Percentiles rank a stretch among this genome's conserved stretches.
Evolutionary conservation across 2,888 invertebrate genomes (phyloP).

Genomic region (Sarcophaga caerulescens): DNA sequence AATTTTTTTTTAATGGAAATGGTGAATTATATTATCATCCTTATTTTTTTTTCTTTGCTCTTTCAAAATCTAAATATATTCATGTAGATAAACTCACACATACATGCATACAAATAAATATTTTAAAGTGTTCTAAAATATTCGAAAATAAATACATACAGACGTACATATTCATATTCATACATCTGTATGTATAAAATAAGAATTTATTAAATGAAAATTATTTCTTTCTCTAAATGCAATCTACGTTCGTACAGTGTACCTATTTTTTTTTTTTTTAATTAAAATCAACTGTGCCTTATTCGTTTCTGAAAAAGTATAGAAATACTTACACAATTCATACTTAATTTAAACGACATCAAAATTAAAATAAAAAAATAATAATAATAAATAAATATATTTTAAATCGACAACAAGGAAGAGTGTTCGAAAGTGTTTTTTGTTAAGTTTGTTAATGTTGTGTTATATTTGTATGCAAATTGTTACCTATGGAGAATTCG

Average conservation of each 20-base stretch:
- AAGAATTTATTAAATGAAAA: constrained; percentile 40
- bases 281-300: constrained; percentile 50
- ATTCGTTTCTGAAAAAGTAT: constrained; percentile 41
- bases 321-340: constrained; percentile 21
- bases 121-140: constrained; percentile 51
- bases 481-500: constrained; percentile 64
- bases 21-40: constrained; percentile 44
- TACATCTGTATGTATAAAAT: background rate
- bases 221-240: constrained; percentile 43
- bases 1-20: constrained; percentile 22
- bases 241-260: constrained; percentile 10
- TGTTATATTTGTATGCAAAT: constrained; percentile 62
- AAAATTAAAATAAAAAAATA: constrained; percentile 21
- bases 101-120: constrained; percentile 15
- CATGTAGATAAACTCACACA: background rate
- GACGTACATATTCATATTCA: background rate
- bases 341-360: constrained; percentile 27
- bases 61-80: constrained; percentile 55
- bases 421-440: constrained; percentile 42
- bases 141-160: constrained; percentile 29
- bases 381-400: constrained; percentile 33
- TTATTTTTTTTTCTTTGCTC: constrained; percentile 32
- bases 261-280: constrained; percentile 12
- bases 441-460: constrained; percentile 60
- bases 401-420: constrained; percentile 9